Base-by-base conservation (phyloP, 1,140 invertebrate species). In the Drosophila sechellia region DNA sequence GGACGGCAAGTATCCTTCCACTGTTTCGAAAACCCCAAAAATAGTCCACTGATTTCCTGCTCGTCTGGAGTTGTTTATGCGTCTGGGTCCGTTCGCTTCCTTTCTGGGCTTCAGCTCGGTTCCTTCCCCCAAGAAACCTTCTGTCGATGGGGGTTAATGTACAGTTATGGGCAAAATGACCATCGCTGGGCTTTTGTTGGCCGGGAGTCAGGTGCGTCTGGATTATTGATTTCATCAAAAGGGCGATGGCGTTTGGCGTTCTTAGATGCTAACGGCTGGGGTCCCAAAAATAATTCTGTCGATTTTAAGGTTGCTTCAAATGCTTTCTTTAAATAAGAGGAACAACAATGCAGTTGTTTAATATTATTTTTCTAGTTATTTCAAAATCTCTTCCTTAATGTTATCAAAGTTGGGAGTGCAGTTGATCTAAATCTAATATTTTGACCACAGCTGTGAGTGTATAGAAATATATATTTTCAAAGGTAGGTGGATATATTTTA, bases 51-150 rank as follows among this genome's bases (percentile, higher is more conserved):
- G 77, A 63, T 80, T 70, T 54, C 61, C 57, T 58, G n/a, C 54
- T 58, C 40, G 53, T 70, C 57, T 77, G 57, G 40, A 68, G 60
- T 79, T 79, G 80, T 84, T 84, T 84, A 79, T 84, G 76, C 59
- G 80, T 84, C 80, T 83, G 80, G 59, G 55, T 66, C 37, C 49
- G 40, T 54, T 72, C 61, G 60, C 50, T 65, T 45, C 34, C 45
- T 39, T 39, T 39, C 45, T 45, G 22, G 70, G 46, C 48, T 37
- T 50, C 69, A 40, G 35, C 54, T 20, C 40, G 37, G 37, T 37
- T 31, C 12, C 52, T 58, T 11, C 40, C n/a, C 20, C 22, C 15
- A 17, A 31, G 25, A 20, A 35, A 45, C 11, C 55, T 17, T 31
- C 39, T 25, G 45, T 40, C 15, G 56, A 77, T 63, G 65, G 50